phyloP scores from a whole-genome alignment of 2,888 invertebrate species.

The Aleiodes leptofemur region DNA sequence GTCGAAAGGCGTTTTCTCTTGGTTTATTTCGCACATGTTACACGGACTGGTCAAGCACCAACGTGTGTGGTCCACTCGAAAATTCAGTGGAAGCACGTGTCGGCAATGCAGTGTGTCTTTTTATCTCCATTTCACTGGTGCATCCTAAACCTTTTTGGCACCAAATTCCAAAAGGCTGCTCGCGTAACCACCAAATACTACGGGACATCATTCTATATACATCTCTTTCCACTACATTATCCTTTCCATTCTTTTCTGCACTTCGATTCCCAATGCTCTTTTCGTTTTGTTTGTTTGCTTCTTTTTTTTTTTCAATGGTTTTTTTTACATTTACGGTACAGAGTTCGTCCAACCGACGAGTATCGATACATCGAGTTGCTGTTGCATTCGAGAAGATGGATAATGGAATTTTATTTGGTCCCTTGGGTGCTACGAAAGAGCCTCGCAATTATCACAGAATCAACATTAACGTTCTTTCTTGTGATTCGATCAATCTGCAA shows the following conservation, averaged over 20 bases:
- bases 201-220: not conserved
- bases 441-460: constrained; percentile 38
- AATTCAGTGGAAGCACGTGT: constrained; percentile 55
- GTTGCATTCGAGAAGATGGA: not conserved
- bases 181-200: constrained; percentile 15
- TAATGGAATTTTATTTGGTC: constrained; percentile 20
- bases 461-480: not conserved
- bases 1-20: constrained; percentile 43
- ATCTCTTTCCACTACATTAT: not conserved
- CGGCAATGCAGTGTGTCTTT: constrained; percentile 56
- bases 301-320: not conserved
- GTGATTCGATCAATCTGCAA: not conserved
- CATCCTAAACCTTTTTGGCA: constrained; percentile 59
- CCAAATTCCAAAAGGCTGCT: constrained; percentile 61
- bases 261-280: no score
- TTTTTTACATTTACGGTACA: not conserved
- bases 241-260: not conserved
- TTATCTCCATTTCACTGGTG: constrained; percentile 44
- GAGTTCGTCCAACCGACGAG: not conserved
- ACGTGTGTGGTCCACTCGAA: constrained; percentile 57
- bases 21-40: constrained; percentile 41
- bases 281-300: no score
- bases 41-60: constrained; percentile 38
- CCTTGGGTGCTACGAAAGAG: constrained; percentile 1
- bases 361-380: not conserved